Evolutionary conservation across 2,113 vertebrate genomes (phyloP).

Genomic region (Phodopus roborovskii): DNA sequence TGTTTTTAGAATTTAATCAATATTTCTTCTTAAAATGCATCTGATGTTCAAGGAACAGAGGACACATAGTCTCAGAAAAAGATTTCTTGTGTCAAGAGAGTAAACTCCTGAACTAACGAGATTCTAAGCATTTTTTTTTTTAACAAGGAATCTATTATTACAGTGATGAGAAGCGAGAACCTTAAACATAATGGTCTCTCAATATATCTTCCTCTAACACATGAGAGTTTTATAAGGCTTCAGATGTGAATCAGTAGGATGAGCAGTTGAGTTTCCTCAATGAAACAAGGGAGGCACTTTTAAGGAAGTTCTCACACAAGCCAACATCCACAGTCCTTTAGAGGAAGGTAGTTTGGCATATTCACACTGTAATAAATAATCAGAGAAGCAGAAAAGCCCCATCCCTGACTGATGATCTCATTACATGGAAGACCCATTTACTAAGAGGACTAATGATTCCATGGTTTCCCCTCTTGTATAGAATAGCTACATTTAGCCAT

Average conservation of each 20-base stretch:
- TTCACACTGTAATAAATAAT: background rate
- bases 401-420: background rate
- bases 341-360: background rate
- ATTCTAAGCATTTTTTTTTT: background rate
- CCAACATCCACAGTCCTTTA: background rate
- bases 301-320: constrained; percentile 30
- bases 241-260: background rate
- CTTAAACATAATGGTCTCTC: background rate
- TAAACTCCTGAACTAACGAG: constrained; percentile 25
- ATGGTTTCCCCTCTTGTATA: background rate
- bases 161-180: background rate
- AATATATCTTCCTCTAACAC: background rate
- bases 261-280: background rate
- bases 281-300: constrained; percentile 5
- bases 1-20: constrained; percentile 39
- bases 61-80: background rate
- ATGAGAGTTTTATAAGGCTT: constrained; percentile 26
- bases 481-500: background rate
- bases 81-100: background rate
- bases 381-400: background rate
- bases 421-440: background rate
- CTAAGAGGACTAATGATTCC: background rate
- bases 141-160: background rate
- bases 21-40: constrained; percentile 28
- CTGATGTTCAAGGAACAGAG: constrained; percentile 26